A percentile compares a stretch with the other conserved stretches of the same genome.
Evolutionary conservation across 2,797 vertebrate genomes (phyloP).

Genomic region (Pseudochromis fuscus): DNA sequence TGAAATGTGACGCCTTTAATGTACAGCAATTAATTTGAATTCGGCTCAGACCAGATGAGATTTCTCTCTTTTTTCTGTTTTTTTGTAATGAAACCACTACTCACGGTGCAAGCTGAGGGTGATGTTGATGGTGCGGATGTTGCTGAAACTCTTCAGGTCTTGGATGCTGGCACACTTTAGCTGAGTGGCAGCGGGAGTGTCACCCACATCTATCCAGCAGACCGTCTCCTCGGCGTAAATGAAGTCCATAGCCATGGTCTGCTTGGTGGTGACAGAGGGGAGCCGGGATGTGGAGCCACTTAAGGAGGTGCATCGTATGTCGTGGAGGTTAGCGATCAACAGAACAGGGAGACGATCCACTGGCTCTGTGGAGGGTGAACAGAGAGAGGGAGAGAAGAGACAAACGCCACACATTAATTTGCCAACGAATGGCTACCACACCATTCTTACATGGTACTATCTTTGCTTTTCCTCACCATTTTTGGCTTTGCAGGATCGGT

Average conservation of each 20-base stretch:
- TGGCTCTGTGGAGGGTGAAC: constrained; percentile 83
- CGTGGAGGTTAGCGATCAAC: constrained; percentile 95
- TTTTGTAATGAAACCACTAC: constrained; percentile 73
- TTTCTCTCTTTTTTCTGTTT: too few relatives aligned
- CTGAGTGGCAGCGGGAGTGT: constrained; percentile 89
- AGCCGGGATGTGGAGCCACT: constrained; percentile 88
- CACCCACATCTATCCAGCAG: constrained; percentile 97
- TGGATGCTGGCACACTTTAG: constrained; percentile 95
- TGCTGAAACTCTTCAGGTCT: constrained; percentile 91
- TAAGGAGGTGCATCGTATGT: constrained; percentile 93
- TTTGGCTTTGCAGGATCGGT: constrained; percentile 98
- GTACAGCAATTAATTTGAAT: neutral
- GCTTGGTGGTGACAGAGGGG: constrained; percentile 90
- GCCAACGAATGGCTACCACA: neutral
- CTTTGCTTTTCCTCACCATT: constrained; percentile 86
- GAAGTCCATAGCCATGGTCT: constrained; percentile 98
- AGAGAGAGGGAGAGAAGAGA: neutral
- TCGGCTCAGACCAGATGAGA: neutral
- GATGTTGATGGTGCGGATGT: constrained; percentile 93
- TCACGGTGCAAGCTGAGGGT: constrained; percentile 97
- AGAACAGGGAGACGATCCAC: constrained; percentile 94
- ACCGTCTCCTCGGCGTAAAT: constrained; percentile 92
- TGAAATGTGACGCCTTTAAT: neutral
- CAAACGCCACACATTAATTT: constrained; percentile 8
- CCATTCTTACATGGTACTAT: too few relatives aligned